Percentiles rank a stretch among this genome's conserved stretches.
These are phyloP conservation scores for Camelus dromedarius DNA, from an alignment of 2,113 vertebrate genomes.

Conservation along the genomic window DNA sequence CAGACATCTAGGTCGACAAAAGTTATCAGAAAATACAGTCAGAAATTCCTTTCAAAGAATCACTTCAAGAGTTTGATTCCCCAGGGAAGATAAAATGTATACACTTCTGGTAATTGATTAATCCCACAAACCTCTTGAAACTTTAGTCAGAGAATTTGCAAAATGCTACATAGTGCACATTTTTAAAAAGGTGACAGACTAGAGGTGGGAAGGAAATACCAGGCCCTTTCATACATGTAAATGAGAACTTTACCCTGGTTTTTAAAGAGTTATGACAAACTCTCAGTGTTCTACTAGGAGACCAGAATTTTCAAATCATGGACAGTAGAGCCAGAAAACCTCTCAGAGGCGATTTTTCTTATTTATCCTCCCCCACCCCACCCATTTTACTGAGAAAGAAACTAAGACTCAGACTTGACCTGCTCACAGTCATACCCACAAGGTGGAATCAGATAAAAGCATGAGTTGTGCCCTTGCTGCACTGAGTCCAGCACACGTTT, in stretches of 20 bases:
- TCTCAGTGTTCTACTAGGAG: constrained; percentile 7
- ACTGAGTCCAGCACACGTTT: background rate
- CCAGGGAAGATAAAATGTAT: background rate
- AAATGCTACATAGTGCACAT: background rate
- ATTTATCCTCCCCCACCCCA: background rate
- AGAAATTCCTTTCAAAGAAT: constrained; percentile 74
- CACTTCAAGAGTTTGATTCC: constrained; percentile 67
- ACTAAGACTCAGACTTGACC: background rate
- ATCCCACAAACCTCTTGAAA: constrained; percentile 58
- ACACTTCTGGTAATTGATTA: constrained; percentile 67
- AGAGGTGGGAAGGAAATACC: constrained; percentile 39
- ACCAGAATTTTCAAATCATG: constrained; percentile 9
- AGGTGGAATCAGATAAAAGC: background rate
- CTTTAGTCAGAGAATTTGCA: constrained; percentile 52
- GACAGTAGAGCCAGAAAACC: background rate
- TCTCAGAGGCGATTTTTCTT: background rate
- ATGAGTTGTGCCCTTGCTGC: no score
- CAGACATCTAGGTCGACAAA: background rate
- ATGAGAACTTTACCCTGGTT: background rate
- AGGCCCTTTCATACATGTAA: background rate
- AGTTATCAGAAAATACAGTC: constrained; percentile 57
- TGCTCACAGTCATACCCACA: background rate
- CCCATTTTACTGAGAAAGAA: constrained; percentile 56
- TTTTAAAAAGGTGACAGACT: constrained; percentile 41
- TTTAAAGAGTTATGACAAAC: background rate